Base-by-base conservation (phyloP, 1,140 invertebrate species). In the Globodera ellingtonae region DNA sequence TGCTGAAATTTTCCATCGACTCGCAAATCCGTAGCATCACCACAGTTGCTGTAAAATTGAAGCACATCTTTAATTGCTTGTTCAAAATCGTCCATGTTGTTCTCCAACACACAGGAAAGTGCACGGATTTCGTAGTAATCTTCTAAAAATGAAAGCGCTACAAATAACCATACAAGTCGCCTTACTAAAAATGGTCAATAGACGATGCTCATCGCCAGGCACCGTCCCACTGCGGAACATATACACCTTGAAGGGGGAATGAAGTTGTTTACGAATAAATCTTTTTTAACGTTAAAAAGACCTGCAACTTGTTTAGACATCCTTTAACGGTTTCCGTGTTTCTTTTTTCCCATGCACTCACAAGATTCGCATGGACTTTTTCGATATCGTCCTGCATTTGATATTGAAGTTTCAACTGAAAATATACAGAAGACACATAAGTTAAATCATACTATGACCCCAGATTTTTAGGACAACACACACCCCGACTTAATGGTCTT, bases 81-180 rank as follows among this genome's bases (percentile, higher is more conserved):
- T 18, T 67, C 66, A 67, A 67, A 67, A 7, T 44, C 66, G 66
- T 67, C 35, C 66, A 67, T 67, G 66, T 67, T 44, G 35, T 67
- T 67, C 8, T 21, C 66, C 8, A 67, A 15, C 7, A 44, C 66
- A 67, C 7, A 67, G n/a, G 35, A 67, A 9, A 67, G 66, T 21
- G 66, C 66, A 8, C 66, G n/a, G 35, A 67, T 67, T 67, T 67
- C 66, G 66, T 67, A 67, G 66, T 67, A 67, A 2, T 67, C 66
- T 15, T 67, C 66, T 67, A 44, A 67, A 67, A 67, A 10, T 21
- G 4, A 21, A 67, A 35, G 35, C 35, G 35, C 35, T 35, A 35
- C 3, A 35, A 24, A 35, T 35, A 3, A 35, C 35, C 35, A 35
- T 35, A 35, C 35, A 35, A 35, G 3, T 21, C 8, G 7, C 8